These are phyloP conservation scores for Artemia franciscana DNA, from an alignment of 1,140 invertebrate species.

Conservation along the genomic window DNA sequence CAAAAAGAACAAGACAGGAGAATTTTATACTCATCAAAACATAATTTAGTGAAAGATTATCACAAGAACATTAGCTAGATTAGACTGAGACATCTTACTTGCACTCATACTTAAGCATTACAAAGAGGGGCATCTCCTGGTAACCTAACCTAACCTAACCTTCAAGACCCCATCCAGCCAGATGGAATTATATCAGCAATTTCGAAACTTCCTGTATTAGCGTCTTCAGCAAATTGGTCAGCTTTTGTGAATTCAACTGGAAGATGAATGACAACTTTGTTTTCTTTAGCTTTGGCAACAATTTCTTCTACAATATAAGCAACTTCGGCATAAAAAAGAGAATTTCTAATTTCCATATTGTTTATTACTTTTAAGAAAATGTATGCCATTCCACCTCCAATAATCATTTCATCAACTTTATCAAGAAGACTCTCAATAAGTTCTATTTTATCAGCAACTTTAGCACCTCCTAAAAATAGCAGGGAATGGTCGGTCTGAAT, in stretches of 20 bases:
- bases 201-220: conserved; percentile 47
- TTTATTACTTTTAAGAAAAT: conserved; percentile 90
- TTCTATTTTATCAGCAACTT: conserved; percentile 97
- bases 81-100: too few relatives aligned
- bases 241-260: conserved; percentile 88
- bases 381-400: conserved; percentile 98
- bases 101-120: conserved; percentile 35
- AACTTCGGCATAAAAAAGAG: conserved; percentile 81
- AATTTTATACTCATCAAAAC: too few relatives aligned
- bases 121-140: conserved; percentile 77
- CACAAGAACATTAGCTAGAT: too few relatives aligned
- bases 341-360: conserved; percentile 85
- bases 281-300: conserved; percentile 73
- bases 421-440: conserved; percentile 94
- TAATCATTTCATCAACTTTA: conserved; percentile 98
- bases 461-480: conserved; percentile 95
- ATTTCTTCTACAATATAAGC: conserved; percentile 79
- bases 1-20: too few relatives aligned
- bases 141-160: conserved; percentile 92
- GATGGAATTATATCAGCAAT: conserved; percentile 69
- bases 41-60: too few relatives aligned
- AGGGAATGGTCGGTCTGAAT: conserved; percentile 81
- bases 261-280: conserved; percentile 80
- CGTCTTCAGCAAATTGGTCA: conserved; percentile 87
- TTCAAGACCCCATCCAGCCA: conserved; percentile 79